Conservation (phyloP, 1,140 invertebrate genomes). For the Papilio polytes region DNA sequence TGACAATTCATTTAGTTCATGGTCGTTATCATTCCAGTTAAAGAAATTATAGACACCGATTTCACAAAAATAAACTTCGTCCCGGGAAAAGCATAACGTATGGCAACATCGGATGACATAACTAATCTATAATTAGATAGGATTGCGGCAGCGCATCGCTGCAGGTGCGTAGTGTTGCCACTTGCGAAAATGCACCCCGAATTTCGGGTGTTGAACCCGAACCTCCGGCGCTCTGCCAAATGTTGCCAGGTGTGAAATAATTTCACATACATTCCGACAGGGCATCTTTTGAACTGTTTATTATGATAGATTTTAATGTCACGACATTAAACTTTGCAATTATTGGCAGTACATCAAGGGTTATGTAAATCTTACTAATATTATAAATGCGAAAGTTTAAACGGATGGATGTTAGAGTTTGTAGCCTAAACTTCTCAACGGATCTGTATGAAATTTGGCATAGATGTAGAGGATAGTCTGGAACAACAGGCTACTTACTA, state of each 20-base stretch:
- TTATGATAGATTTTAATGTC: conserved; percentile 28
- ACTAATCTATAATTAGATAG: conserved; percentile 28
- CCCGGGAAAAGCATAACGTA: conserved; percentile 18
- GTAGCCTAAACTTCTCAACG: no score
- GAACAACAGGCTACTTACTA: no score
- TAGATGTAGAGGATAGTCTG: no score
- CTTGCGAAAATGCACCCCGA: conserved; percentile 34
- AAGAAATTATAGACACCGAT: not conserved
- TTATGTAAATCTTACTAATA: not conserved
- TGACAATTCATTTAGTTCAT: no score
- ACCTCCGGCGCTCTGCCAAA: conserved; percentile 26
- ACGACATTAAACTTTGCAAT: conserved; percentile 1
- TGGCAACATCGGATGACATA: conserved; percentile 34
- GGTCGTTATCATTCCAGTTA: not conserved
- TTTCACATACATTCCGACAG: conserved; percentile 17
- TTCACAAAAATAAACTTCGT: conserved; percentile 7
- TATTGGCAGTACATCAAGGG: not conserved
- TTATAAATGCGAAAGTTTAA: no score
- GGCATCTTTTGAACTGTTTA: conserved; percentile 18
- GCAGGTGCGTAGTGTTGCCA: conserved; percentile 33
- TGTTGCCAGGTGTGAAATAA: conserved; percentile 29
- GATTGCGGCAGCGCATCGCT: conserved; percentile 35
- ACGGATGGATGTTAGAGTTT: no score
- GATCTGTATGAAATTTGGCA: no score
- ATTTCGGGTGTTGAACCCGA: conserved; percentile 32